A percentile compares a stretch with the other conserved stretches of the same genome.
Evolutionary conservation across 2,113 vertebrate genomes (phyloP).

Genomic region (Cephalopholis sonnerati): DNA sequence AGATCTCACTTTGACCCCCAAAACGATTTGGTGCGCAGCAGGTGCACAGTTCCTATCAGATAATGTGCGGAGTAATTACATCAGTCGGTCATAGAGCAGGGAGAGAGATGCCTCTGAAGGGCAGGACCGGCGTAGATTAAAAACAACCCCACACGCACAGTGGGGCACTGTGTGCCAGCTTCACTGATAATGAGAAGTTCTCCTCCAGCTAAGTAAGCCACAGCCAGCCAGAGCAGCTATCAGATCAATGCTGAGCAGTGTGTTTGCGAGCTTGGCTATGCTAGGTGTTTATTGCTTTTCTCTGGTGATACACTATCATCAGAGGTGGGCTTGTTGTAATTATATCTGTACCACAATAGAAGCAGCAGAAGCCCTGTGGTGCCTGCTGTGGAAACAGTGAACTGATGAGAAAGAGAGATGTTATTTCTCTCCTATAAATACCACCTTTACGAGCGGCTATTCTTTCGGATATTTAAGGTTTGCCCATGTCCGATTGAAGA

Average conservation of each 20-base stretch:
- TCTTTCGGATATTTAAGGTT: neutral
- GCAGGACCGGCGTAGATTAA: conserved; percentile 55
- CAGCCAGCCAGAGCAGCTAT: conserved; percentile 55
- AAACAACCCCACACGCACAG: conserved; percentile 47
- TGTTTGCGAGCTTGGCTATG: conserved; percentile 44
- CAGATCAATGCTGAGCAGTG: conserved; percentile 58
- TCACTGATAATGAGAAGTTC: conserved; percentile 68
- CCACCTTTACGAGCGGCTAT: neutral
- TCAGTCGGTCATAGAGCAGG: conserved; percentile 26
- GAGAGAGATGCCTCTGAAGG: conserved; percentile 48
- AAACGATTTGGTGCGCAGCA: conserved; percentile 28
- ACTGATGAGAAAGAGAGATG: conserved; percentile 34
- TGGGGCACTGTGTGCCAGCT: conserved; percentile 31
- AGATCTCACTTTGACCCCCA: conserved; percentile 5
- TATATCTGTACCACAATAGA: conserved; percentile 72
- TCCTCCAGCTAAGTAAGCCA: conserved; percentile 68
- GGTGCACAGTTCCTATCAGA: conserved; percentile 36
- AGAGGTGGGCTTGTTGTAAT: conserved; percentile 76
- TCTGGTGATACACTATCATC: conserved; percentile 69
- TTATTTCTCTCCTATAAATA: conserved; percentile 4
- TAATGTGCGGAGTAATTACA: conserved; percentile 63
- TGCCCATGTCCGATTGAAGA: neutral
- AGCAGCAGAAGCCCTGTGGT: conserved; percentile 42
- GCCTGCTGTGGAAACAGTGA: conserved; percentile 67
- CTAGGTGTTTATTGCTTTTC: conserved; percentile 72